Evolutionary conservation across 1,140 invertebrate genomes (phyloP), one percentile per base, ranked within the genome.

Genomic region (Delia radicum): DNA sequence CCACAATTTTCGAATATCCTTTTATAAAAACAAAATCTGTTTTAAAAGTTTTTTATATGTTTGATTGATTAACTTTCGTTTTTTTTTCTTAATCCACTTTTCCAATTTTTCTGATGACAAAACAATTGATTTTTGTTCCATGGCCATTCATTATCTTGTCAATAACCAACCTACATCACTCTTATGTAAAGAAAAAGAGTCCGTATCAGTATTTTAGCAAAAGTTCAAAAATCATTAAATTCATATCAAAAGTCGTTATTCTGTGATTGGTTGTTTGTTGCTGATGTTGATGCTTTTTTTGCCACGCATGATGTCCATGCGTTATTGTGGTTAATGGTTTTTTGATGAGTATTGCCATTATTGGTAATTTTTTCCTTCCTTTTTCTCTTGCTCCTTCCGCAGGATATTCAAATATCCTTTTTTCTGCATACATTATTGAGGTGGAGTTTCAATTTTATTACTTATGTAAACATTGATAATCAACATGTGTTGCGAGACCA

Each of bases 301-400:
- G 37, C 12, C 37, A 42, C 37, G 37, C 18, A 55, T 55, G 48
- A 18, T 55, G 48, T 55, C 48, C 48, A 18, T 37, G 28, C 15
- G 63, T 29, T 55, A 33, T 33, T 69, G 65, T 33, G 65, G 65
- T 69, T 69, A 69, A 69, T 69, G 65, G 65, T 21, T 69, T 69
- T 69, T 69, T 69, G 65, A 69, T 69, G 65, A 69, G 65, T 69
- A 69, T 69, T 69, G 65, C 65, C 65, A 69, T 69, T 69, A 69
- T 69, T 69, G 65, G 65, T 69, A 28, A 28, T 33, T 69, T 69
- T 69, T 29, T 18, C 29, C 6, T 29, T 67, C 63, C 62, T 6
- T 12, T 15, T 15, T 6, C 27, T 3, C 13, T 2, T 31, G 18
- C 28, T 18, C 28, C 15, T 31, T 67, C 7, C 37, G 5, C 8